Conservation (phyloP, 2,113 vertebrate genomes). For the Actenoides lindsayi region DNA sequence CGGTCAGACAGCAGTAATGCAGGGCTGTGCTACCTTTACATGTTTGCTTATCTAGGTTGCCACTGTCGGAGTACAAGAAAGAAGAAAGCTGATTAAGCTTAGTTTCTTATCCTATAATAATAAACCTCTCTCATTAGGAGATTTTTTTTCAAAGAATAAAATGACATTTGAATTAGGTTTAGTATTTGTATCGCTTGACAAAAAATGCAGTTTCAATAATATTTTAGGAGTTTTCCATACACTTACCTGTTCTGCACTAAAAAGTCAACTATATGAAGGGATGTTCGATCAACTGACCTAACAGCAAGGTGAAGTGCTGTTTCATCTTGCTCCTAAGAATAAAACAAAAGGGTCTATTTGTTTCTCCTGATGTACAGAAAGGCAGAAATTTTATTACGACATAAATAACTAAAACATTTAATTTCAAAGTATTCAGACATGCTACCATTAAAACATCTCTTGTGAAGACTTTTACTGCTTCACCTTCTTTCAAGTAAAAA, state of each 20-base stretch:
- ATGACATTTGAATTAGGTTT: not conserved
- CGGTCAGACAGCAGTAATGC: slow-evolving; percentile 95
- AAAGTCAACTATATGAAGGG: slow-evolving; percentile 96
- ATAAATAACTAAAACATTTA: not conserved
- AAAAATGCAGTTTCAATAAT: not conserved
- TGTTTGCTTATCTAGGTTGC: slow-evolving; percentile 91
- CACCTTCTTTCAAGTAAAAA: not conserved
- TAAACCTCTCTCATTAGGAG: not conserved
- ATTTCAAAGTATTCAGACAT: not conserved
- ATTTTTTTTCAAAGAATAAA: not conserved
- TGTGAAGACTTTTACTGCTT: not conserved
- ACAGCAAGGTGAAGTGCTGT: slow-evolving; percentile 94
- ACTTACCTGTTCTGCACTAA: slow-evolving; percentile 93
- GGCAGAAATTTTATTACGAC: not conserved
- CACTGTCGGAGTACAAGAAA: slow-evolving; percentile 72
- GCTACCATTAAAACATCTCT: not conserved
- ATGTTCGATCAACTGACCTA: slow-evolving; percentile 92
- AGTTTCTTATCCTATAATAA: not conserved
- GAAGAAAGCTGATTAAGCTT: not conserved
- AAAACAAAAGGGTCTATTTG: not conserved
- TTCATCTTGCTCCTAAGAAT: slow-evolving; percentile 89
- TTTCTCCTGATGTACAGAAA: not conserved
- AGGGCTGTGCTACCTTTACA: slow-evolving; percentile 89
- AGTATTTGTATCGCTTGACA: not conserved
- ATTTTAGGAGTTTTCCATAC: not conserved